Evolutionary conservation across 2,888 invertebrate genomes (phyloP).

Genomic region (Thyatira batis): DNA sequence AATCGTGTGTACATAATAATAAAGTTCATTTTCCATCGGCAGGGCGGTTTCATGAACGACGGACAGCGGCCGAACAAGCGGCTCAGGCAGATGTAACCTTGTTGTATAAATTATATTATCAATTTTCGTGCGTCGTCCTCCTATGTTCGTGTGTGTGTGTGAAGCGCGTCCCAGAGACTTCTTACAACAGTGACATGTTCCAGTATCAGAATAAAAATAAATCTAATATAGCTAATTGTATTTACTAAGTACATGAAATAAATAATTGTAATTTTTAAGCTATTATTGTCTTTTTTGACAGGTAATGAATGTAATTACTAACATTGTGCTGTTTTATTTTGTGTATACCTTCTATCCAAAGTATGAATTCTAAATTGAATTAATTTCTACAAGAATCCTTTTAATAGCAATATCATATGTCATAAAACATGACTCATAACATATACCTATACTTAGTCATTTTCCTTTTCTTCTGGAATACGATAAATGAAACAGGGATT

Average conservation of each 20-base stretch:
- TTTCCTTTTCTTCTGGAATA: too few relatives aligned
- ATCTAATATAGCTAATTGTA: conserved; percentile 75
- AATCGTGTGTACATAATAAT: conserved; percentile 15
- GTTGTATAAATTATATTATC: conserved; percentile 33
- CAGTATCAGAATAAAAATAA: conserved; percentile 51
- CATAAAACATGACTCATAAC: too few relatives aligned
- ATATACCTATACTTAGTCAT: too few relatives aligned
- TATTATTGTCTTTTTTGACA: conserved; percentile 79
- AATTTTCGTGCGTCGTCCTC: conserved; percentile 56
- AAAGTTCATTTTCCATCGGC: conserved; percentile 23
- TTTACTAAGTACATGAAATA: conserved; percentile 79
- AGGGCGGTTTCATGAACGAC: conserved; percentile 78
- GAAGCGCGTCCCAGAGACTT: conserved; percentile 61
- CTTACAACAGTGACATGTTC: conserved; percentile 64
- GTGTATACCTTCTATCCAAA: too few relatives aligned
- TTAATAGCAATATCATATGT: too few relatives aligned
- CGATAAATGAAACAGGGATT: too few relatives aligned
- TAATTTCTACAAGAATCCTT: neutral
- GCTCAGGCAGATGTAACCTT: conserved; percentile 70
- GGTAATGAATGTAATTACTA: conserved; percentile 79
- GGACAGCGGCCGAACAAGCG: conserved; percentile 80
- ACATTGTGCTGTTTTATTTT: conserved; percentile 32
- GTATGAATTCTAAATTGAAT: too few relatives aligned
- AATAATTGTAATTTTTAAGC: conserved; percentile 76
- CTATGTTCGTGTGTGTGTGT: conserved; percentile 71